phyloP scores from a whole-genome alignment of 2,113 vertebrate species.

The Hylia prasina region DNA sequence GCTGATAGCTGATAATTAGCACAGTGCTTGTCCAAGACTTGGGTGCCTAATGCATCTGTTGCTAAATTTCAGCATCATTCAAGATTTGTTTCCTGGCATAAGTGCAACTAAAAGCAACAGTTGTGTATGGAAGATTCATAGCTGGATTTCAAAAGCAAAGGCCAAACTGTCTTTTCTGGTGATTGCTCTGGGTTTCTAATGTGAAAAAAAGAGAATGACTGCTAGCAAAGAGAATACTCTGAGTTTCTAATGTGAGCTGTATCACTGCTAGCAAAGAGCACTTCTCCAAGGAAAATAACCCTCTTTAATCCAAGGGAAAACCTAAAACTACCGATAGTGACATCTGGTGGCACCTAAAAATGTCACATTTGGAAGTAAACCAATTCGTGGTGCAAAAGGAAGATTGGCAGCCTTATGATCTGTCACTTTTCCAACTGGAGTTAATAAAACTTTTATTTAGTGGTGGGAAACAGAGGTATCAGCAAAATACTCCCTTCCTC shows the following conservation, averaged over 20 bases:
- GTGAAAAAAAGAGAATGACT: too few relatives aligned
- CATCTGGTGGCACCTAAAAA: constrained; percentile 35
- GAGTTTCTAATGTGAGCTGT: background rate
- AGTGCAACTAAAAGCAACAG: background rate
- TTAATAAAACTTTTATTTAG: background rate
- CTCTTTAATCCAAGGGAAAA: background rate
- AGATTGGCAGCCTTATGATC: background rate
- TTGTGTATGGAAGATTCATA: background rate
- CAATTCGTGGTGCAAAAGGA: background rate
- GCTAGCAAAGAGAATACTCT: background rate
- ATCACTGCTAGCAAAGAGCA: background rate
- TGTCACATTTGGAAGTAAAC: constrained; percentile 5
- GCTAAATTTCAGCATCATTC: background rate
- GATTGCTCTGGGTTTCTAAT: background rate
- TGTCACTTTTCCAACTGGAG: background rate
- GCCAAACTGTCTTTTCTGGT: background rate
- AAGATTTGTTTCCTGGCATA: background rate
- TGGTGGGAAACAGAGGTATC: background rate
- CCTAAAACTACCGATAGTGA: constrained; percentile 7
- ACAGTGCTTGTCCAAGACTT: background rate
- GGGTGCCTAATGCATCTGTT: background rate
- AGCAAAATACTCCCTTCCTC: background rate
- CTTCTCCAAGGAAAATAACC: background rate
- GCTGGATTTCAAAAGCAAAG: background rate
- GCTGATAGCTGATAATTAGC: background rate